Percentiles rank a stretch among this genome's conserved stretches.
These are phyloP conservation scores for Montifringilla adamsi DNA, from an alignment of 2,113 vertebrate genomes.

Conservation along the genomic window DNA sequence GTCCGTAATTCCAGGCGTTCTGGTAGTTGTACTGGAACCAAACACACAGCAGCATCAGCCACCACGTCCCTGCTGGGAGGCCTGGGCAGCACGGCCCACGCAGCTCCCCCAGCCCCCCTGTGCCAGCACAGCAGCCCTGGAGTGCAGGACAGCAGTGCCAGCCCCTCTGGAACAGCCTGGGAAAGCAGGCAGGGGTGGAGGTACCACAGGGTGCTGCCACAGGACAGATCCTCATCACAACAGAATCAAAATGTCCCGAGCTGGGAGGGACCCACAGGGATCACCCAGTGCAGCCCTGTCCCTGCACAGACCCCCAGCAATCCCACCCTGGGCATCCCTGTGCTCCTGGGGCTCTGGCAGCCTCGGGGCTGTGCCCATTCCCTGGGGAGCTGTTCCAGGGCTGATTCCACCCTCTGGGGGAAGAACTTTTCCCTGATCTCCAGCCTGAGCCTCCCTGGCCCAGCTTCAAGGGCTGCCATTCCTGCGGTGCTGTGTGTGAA, in stretches of 20 bases:
- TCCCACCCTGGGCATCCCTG: neutral
- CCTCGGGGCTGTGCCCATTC: neutral
- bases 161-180: neutral
- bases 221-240: neutral
- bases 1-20: constrained; percentile 95
- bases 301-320: accelerated
- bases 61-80: neutral
- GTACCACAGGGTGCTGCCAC: accelerated
- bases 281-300: neutral
- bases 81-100: neutral
- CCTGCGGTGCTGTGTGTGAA: neutral
- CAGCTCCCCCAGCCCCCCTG: neutral
- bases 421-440: neutral
- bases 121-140: neutral
- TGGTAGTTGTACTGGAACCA: constrained; percentile 87
- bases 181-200: neutral
- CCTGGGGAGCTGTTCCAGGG: neutral
- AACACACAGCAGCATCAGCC: neutral
- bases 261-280: neutral
- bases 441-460: neutral
- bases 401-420: neutral
- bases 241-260: accelerated
- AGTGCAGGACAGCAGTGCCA: accelerated
- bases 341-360: neutral
- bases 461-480: neutral